phyloP scores from a whole-genome alignment of 2,797 vertebrate species.

The Myotis vivesi region DNA sequence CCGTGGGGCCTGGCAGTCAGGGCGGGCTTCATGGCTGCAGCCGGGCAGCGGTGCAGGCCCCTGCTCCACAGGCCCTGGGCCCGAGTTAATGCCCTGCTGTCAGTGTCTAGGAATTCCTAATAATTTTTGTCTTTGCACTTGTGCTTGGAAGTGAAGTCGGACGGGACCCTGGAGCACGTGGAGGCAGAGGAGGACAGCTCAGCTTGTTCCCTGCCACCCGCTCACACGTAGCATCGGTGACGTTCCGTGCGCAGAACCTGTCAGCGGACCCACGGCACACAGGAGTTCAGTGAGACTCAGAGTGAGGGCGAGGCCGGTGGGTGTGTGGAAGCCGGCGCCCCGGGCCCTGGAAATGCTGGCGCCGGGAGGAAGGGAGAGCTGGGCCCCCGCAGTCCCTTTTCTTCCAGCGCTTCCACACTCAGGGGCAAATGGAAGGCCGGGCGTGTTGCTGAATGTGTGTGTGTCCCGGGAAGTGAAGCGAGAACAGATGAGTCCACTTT shows the following conservation, averaged over 20 bases:
- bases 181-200: not conserved
- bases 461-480: accelerated
- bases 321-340: not conserved
- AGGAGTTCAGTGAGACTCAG: not conserved
- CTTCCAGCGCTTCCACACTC: accelerated
- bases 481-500: accelerated
- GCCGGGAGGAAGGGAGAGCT: accelerated
- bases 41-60: accelerated
- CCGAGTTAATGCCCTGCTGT: not conserved
- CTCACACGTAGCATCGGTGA: accelerated
- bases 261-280: accelerated
- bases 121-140: not conserved
- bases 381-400: accelerated
- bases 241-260: accelerated
- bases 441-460: not conserved
- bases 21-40: accelerated
- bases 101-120: accelerated
- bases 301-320: accelerated
- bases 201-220: accelerated
- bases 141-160: not conserved
- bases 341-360: accelerated
- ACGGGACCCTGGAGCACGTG: not conserved
- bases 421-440: accelerated
- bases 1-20: accelerated
- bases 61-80: accelerated